Percentiles rank a stretch among this genome's conserved stretches.
Conservation (phyloP, 2,113 vertebrate species). For the Illadopsis cleaveri region DNA sequence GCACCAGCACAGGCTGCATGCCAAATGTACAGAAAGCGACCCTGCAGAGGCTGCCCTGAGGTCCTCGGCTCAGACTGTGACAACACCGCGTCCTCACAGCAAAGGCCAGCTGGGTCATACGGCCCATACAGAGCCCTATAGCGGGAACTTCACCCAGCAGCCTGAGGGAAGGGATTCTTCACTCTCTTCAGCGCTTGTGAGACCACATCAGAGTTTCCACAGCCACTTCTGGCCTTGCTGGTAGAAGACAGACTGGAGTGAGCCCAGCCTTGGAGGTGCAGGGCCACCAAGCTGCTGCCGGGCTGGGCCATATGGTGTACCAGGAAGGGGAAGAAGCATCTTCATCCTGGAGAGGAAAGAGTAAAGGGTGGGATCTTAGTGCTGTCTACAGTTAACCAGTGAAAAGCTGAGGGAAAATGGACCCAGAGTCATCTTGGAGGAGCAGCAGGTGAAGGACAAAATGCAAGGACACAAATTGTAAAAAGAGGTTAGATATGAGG, state of each 20-base stretch:
- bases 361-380: neutral
- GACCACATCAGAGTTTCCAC: neutral
- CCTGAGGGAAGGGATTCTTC: neutral
- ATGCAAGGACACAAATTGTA: neutral
- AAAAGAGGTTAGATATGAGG: neutral
- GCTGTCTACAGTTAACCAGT: neutral
- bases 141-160: neutral
- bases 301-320: rapidly evolving
- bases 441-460: neutral
- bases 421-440: neutral
- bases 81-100: neutral
- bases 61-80: too few relatives aligned
- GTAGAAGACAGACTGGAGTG: neutral
- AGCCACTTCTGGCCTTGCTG: neutral
- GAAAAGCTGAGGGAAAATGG: neutral
- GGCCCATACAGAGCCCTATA: rapidly evolving
- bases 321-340: neutral
- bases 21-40: neutral
- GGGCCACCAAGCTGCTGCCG: neutral
- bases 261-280: neutral
- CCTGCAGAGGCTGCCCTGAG: neutral
- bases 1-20: neutral
- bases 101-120: neutral
- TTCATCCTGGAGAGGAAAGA: neutral
- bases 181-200: neutral